Evolutionary conservation across 2,113 vertebrate genomes (phyloP).

Genomic region (Oreochromis aureus): DNA sequence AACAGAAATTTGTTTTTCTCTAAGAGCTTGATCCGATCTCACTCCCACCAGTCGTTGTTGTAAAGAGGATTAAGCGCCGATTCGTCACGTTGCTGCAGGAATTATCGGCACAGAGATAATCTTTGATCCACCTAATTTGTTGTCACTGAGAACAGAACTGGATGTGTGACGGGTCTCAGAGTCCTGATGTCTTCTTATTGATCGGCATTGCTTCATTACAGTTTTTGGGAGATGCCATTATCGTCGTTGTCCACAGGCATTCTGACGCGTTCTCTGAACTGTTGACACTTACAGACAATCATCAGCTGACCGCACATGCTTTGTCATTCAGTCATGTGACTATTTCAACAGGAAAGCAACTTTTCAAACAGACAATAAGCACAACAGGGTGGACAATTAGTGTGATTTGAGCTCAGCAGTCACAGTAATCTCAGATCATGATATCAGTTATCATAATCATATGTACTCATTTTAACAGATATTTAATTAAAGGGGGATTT

Average conservation of each 20-base stretch:
- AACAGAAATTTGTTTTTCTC: not conserved
- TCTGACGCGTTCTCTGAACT: not conserved
- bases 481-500: not conserved
- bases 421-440: not conserved
- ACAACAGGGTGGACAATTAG: not conserved
- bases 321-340: not conserved
- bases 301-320: not conserved
- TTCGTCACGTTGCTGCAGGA: conserved; percentile 26
- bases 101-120: conserved; percentile 32
- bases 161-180: not conserved
- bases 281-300: not conserved
- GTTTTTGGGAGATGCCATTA: not conserved
- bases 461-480: not conserved
- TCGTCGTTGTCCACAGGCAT: not conserved
- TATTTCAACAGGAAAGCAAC: not conserved
- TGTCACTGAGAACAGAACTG: not conserved
- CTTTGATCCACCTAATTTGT: conserved; percentile 51
- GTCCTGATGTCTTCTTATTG: not conserved
- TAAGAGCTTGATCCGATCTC: conserved; percentile 35
- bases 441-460: not conserved
- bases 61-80: conserved; percentile 53
- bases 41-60: not conserved
- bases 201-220: not conserved
- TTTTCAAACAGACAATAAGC: not conserved
- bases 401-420: not conserved